Evolutionary conservation across 2,113 vertebrate genomes (phyloP).

Genomic region (Sardina pilchardus): DNA sequence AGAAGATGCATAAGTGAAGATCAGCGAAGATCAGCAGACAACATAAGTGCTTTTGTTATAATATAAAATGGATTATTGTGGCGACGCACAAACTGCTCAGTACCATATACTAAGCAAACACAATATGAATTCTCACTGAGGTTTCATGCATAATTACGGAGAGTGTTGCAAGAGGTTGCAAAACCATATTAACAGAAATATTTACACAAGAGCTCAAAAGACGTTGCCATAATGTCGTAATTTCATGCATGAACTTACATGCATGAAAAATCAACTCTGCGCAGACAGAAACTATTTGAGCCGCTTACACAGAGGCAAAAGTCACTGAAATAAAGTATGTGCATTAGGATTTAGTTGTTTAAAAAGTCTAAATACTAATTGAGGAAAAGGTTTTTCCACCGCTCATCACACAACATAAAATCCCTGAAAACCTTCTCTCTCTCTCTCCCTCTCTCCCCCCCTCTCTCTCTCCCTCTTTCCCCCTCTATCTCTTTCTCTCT

Average conservation of each 20-base stretch:
- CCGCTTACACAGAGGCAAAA: conserved; percentile 9
- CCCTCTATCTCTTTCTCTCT: neutral
- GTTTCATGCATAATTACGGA: neutral
- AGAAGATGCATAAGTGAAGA: neutral
- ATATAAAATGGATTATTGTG: neutral
- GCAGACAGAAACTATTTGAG: conserved; percentile 11
- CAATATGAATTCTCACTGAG: neutral
- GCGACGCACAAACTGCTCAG: neutral
- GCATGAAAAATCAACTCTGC: conserved; percentile 6
- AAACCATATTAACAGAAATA: conserved; percentile 17
- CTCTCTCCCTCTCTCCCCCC: neutral
- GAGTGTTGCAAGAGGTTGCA: neutral
- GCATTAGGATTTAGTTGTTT: neutral
- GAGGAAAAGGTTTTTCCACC: neutral
- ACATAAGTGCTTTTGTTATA: neutral
- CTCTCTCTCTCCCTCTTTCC: neutral
- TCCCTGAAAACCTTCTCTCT: neutral
- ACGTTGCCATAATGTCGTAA: neutral
- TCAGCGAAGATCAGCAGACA: neutral
- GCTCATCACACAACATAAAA: neutral
- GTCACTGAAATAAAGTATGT: conserved; percentile 15
- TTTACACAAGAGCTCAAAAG: conserved; percentile 14
- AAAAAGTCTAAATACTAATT: conserved; percentile 2
- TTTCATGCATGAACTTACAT: conserved; percentile 9
- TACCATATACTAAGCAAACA: neutral